phyloP scores from a whole-genome alignment of 2,113 vertebrate species.

The Oncorhynchus gorbuscha region DNA sequence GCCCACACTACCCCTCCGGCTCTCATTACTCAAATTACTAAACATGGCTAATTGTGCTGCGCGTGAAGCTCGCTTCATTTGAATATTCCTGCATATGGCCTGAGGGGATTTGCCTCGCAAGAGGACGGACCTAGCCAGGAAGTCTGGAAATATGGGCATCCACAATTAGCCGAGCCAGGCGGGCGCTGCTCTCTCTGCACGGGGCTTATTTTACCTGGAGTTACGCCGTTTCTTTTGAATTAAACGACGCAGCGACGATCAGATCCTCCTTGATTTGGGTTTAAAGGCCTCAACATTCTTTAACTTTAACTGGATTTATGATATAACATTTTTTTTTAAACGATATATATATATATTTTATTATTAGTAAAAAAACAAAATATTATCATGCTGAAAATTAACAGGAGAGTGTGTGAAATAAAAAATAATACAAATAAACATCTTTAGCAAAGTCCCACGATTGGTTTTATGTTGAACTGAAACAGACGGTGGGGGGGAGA shows the following conservation, averaged over 20 bases:
- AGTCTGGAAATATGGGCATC: slow-evolving; percentile 44
- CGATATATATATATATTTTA: too few relatives aligned
- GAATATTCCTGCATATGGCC: slow-evolving; percentile 83
- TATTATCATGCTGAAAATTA: neutral
- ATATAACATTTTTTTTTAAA: too few relatives aligned
- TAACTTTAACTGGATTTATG: neutral
- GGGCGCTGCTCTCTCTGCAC: slow-evolving; percentile 17
- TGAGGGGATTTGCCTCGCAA: slow-evolving; percentile 73
- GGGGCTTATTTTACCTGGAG: slow-evolving; percentile 26
- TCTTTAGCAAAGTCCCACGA: neutral
- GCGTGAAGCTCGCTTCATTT: slow-evolving; percentile 85
- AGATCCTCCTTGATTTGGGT: neutral
- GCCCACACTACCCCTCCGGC: slow-evolving; percentile 49
- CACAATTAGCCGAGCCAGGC: slow-evolving; percentile 32
- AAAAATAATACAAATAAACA: neutral
- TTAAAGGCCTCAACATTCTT: neutral
- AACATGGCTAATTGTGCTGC: slow-evolving; percentile 84
- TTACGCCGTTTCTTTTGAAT: slow-evolving; percentile 26
- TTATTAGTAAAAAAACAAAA: too few relatives aligned
- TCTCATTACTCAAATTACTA: slow-evolving; percentile 72
- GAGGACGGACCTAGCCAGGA: slow-evolving; percentile 65
- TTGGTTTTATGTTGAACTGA: neutral
- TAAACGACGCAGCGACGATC: neutral
- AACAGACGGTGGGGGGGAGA: neutral
- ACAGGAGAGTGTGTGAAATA: too few relatives aligned